Percentiles rank a stretch among this genome's conserved stretches.
Evolutionary conservation across 2,888 invertebrate species (phyloP).

Genomic region (Andrena flavipes): DNA sequence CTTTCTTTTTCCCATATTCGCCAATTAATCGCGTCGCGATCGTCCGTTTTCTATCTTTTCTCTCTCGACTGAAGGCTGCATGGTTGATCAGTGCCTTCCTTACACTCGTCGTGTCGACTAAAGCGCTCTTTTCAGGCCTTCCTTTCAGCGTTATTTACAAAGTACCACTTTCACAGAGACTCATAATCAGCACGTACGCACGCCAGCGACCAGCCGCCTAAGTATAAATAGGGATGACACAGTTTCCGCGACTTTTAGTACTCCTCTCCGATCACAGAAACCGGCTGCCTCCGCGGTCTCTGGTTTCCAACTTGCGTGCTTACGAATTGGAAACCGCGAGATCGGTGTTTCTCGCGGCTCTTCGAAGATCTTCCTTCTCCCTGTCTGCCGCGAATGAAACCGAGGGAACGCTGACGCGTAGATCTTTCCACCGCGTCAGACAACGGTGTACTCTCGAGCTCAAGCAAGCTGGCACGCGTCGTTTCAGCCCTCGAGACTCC

Average conservation of each 20-base stretch:
- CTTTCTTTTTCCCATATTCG: neutral
- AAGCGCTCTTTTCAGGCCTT: slow-evolving; percentile 52
- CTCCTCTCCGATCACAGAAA: neutral
- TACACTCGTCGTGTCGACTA: slow-evolving; percentile 64
- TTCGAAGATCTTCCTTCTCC: slow-evolving; percentile 22
- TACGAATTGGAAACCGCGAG: neutral
- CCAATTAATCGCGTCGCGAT: slow-evolving; percentile 34
- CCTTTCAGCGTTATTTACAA: slow-evolving; percentile 59
- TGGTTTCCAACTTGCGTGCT: neutral
- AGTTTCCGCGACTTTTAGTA: neutral
- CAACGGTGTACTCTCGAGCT: neutral
- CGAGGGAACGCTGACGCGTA: too few species aligned
- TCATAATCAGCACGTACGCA: slow-evolving; percentile 38
- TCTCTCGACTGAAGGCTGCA: slow-evolving; percentile 80
- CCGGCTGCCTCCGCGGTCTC: neutral
- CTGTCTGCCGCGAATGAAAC: too few species aligned
- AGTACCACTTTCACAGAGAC: slow-evolving; percentile 49
- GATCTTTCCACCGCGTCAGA: neutral
- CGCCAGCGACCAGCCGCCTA: slow-evolving; percentile 48
- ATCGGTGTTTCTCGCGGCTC: neutral
- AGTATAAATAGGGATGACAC: slow-evolving; percentile 29
- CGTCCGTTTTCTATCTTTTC: slow-evolving; percentile 20
- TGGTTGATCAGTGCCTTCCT: slow-evolving; percentile 80
- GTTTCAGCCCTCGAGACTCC: slow-evolving; percentile 16
- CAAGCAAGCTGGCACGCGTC: neutral